These are phyloP conservation scores for Cydia amplana DNA, from an alignment of 1,140 invertebrate species.

Conservation along the genomic window DNA sequence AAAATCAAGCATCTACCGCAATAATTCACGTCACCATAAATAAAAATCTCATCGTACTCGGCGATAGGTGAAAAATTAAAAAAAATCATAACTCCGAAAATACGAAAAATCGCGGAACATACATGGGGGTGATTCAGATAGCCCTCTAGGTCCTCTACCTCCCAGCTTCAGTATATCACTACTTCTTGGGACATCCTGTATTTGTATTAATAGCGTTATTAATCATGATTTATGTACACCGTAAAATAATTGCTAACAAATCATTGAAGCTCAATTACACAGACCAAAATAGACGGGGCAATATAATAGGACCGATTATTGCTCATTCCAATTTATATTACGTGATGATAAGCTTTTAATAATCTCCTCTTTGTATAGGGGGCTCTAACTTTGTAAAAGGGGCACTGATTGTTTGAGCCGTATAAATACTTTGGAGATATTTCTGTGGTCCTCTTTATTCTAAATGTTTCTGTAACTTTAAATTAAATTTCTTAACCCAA, in stretches of 20 bases:
- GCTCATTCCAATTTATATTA: constrained; percentile 25
- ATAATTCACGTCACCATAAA: too few relatives aligned
- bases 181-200: too few relatives aligned
- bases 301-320: constrained; percentile 24
- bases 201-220: too few relatives aligned
- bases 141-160: too few relatives aligned
- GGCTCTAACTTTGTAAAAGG: constrained; percentile 3
- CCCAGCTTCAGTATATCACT: too few relatives aligned
- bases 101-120: too few relatives aligned
- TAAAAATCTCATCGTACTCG: too few relatives aligned
- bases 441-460: constrained; percentile 21
- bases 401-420: constrained; percentile 30
- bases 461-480: constrained; percentile 30
- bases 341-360: constrained; percentile 29
- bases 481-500: constrained; percentile 21
- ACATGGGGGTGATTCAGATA: too few relatives aligned
- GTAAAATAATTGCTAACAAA: neutral
- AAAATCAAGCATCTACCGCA: too few relatives aligned
- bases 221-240: too few relatives aligned
- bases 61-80: too few relatives aligned
- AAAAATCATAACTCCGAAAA: too few relatives aligned
- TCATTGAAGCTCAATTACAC: neutral
- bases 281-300: neutral
- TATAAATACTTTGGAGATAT: constrained; percentile 31
- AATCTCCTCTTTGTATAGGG: constrained; percentile 15